Base-by-base conservation (phyloP, 1,140 invertebrate species). In the Diorhabda elongata region DNA sequence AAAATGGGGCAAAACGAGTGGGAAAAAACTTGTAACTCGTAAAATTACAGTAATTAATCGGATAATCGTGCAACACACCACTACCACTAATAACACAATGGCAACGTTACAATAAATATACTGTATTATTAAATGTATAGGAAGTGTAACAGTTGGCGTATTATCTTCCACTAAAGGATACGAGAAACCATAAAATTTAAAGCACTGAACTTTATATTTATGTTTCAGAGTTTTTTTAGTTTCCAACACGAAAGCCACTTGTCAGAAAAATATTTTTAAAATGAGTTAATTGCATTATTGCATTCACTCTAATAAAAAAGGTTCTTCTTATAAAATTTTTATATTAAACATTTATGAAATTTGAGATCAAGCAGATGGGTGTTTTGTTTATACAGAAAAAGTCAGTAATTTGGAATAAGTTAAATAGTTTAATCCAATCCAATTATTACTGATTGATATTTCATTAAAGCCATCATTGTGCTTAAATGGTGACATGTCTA, bases 121-220 rank as follows among this genome's bases (percentile, higher is more conserved):
- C 47, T 52, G 6, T 52, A 52, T 52, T 52, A 52, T 52, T 52
- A 8, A 52, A 52, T n/a, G 47, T 52, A 52, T 52, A 52, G 47
- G 47, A 52, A 52, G n/a, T 52, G 47, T 52, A 52, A 52, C 47
- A 52, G 47, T 52, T 52, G 47, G 47, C 47, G 47, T 52, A 52
- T 52, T 52, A 3, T 52, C 47, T 52, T 52, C n/a, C 47, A 3
- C 47, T 52, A n/a, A 8, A 52, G 47, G 47, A 52, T 52, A 52
- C 47, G 47, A 52, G 47, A 52, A 52, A 52, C 47, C 47, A 52
- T 52, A 52, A 52, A 52, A 52, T 52, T 52, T 52, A 52, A 52
- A 52, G 47, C 47, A n/a, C 47, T 6, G 47, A 52, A n/a, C 47
- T 52, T 52, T 52, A 52, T 52, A 52, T 52, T 52, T 52, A 52